Evolutionary conservation across 2,888 invertebrate genomes (phyloP).

Genomic region (Labia minor): DNA sequence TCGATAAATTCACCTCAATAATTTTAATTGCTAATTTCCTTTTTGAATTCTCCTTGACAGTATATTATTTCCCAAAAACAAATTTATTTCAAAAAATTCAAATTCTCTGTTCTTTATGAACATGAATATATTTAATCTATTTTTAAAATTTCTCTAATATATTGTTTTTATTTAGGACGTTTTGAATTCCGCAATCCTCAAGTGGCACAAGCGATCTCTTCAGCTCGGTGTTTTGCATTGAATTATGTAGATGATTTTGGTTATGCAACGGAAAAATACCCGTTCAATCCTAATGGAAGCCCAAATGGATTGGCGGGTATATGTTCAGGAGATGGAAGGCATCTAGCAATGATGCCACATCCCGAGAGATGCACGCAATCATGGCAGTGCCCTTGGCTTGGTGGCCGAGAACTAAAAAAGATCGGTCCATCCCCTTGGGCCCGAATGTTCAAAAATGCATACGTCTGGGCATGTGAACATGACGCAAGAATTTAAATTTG

Average conservation of each 20-base stretch:
- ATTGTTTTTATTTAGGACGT: constrained; percentile 32
- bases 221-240: constrained; percentile 58
- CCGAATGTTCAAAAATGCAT: constrained; percentile 82
- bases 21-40: too few relatives aligned
- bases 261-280: constrained; percentile 66
- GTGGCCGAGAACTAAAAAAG: constrained; percentile 23
- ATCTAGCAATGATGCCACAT: constrained; percentile 97
- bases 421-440: constrained; percentile 75
- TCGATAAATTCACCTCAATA: background rate
- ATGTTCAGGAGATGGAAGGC: constrained; percentile 81
- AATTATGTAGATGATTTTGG: constrained; percentile 75
- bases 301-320: constrained; percentile 78
- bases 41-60: too few relatives aligned
- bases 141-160: too few relatives aligned
- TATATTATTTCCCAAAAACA: too few relatives aligned
- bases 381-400: constrained; percentile 76
- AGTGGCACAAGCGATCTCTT: constrained; percentile 32
- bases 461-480: constrained; percentile 44
- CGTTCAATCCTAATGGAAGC: constrained; percentile 92
- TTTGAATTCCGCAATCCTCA: constrained; percentile 40
- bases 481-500: background rate
- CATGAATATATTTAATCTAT: too few relatives aligned
- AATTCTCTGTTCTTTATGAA: too few relatives aligned
- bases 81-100: too few relatives aligned
- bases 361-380: constrained; percentile 83